These are phyloP conservation scores for Invenusta paracnida DNA, from an alignment of 2,888 invertebrate species.

Conservation along the genomic window DNA sequence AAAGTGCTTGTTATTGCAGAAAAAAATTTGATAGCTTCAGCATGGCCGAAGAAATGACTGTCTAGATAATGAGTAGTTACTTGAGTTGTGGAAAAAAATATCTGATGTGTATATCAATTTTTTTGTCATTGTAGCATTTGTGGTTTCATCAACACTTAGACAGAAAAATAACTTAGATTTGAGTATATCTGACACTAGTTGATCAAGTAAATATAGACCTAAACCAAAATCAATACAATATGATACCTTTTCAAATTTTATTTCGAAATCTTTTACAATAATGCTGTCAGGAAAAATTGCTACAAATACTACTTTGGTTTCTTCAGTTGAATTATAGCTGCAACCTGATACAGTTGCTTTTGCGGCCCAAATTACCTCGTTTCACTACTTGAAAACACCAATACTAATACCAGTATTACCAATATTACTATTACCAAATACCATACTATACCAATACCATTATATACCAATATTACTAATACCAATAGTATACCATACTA, in stretches of 20 bases:
- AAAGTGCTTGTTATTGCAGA: background rate
- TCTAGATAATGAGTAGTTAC: background rate
- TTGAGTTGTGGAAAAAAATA: background rate
- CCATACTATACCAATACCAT: too few relatives aligned
- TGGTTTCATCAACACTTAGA: background rate
- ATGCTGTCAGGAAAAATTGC: background rate
- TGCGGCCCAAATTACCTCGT: background rate
- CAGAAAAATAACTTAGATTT: background rate
- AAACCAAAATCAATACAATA: background rate
- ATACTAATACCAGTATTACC: too few relatives aligned
- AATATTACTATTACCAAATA: too few relatives aligned
- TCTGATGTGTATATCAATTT: background rate
- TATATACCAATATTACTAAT: too few relatives aligned
- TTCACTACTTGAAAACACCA: too few relatives aligned
- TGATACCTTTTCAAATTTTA: background rate
- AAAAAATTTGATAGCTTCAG: background rate
- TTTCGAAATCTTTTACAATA: background rate
- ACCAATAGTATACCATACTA: too few relatives aligned
- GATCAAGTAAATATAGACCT: background rate
- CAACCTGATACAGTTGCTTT: background rate
- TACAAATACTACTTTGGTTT: background rate
- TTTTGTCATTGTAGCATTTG: background rate
- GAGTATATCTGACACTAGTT: background rate
- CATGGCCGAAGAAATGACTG: constrained; percentile 14
- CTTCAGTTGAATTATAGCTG: background rate